These are phyloP conservation scores for Drosophila sucinea DNA, from an alignment of 1,140 invertebrate species.

Conservation along the genomic window DNA sequence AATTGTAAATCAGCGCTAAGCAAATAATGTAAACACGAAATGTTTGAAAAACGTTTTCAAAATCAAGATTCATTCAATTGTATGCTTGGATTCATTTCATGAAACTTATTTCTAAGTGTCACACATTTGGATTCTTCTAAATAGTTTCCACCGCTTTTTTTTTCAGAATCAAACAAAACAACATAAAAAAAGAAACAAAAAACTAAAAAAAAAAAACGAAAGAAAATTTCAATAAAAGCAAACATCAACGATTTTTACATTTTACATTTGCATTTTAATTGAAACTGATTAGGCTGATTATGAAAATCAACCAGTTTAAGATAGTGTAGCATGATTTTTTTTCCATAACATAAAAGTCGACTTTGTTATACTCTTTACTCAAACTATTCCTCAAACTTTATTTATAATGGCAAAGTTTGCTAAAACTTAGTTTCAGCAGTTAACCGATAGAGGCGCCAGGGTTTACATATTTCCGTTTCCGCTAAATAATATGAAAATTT, in stretches of 20 bases:
- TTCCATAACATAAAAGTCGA: no score
- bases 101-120: not conserved
- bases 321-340: not conserved
- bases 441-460: no score
- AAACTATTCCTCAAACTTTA: no score
- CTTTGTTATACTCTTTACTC: no score
- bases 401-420: no score
- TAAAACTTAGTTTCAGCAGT: no score
- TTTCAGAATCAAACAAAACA: not conserved
- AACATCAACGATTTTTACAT: slow-evolving; percentile 26
- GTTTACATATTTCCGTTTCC: no score
- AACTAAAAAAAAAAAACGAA: not conserved
- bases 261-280: slow-evolving; percentile 22
- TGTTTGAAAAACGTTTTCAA: not conserved
- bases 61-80: slow-evolving; percentile 3
- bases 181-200: not conserved
- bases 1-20: slow-evolving; percentile 36
- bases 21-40: not conserved
- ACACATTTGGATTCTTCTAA: not conserved
- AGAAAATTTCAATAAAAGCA: slow-evolving; percentile 16
- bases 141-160: not conserved
- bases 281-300: not conserved
- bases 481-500: no score
- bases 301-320: not conserved
- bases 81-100: not conserved